Evolutionary conservation across 1,140 invertebrate species (phyloP).

Genomic region (Zaprionus lachaisei): DNA sequence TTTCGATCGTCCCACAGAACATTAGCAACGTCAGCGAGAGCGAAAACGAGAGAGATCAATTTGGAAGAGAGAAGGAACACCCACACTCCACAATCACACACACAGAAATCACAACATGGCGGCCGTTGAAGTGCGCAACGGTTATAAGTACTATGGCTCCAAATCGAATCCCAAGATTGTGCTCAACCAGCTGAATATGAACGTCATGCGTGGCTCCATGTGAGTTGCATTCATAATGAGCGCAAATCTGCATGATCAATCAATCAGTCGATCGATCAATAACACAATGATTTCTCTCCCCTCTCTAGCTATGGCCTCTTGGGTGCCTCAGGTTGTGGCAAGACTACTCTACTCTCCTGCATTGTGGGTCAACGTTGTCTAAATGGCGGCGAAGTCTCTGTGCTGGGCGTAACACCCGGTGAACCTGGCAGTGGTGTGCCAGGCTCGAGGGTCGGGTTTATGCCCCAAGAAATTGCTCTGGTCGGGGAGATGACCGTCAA

Average conservation of each 20-base stretch:
- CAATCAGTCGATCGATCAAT: slow-evolving; percentile 10
- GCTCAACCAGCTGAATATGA: slow-evolving; percentile 86
- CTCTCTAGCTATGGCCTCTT: slow-evolving; percentile 92
- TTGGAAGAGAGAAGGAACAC: slow-evolving; percentile 8
- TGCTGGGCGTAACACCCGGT: slow-evolving; percentile 92
- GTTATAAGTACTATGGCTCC: slow-evolving; percentile 86
- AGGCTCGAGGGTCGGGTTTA: slow-evolving; percentile 92
- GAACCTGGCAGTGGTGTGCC: slow-evolving; percentile 90
- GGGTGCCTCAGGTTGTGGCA: slow-evolving; percentile 93
- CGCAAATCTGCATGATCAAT: background rate
- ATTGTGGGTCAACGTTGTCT: slow-evolving; percentile 92
- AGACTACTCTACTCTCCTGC: slow-evolving; percentile 94
- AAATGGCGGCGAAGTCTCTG: slow-evolving; percentile 90
- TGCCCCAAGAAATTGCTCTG: slow-evolving; percentile 95
- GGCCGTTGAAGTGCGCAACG: slow-evolving; percentile 86
- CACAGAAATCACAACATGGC: slow-evolving; percentile 67
- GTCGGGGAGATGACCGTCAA: slow-evolving; percentile 94
- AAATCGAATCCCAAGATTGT: slow-evolving; percentile 85
- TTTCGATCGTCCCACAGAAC: slow-evolving; percentile 26
- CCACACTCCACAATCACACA: background rate
- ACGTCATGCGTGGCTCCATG: slow-evolving; percentile 86
- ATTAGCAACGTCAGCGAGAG: slow-evolving; percentile 36
- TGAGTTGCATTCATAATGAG: slow-evolving; percentile 84
- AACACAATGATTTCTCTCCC: background rate
- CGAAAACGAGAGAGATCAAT: slow-evolving; percentile 4